Base-by-base conservation (phyloP, 1,140 invertebrate genomes). In the Pteromalus puparum region DNA sequence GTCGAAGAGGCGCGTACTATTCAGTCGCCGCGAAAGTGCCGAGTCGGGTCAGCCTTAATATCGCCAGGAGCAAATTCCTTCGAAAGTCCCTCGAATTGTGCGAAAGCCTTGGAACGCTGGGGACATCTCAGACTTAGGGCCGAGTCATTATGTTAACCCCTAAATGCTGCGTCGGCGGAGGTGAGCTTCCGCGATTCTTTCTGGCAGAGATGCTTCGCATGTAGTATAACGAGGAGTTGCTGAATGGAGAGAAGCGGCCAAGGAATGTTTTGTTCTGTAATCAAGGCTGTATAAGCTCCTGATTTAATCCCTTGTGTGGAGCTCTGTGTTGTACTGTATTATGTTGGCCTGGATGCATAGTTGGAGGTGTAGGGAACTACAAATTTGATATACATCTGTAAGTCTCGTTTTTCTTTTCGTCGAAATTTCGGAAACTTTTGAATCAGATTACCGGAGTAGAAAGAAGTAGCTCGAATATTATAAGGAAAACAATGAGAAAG, bases 11-110 rank as follows among this genome's bases (percentile, higher is more conserved):
- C 13, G 53, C 42, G 67, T n/a, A n/a, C n/a, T n/a, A 72, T 72
- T 73, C 68, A 53, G 46, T 34, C 21, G 7, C 87, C 87, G 61
- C 38, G 88, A 88, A 89, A 90, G 87, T 86, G 70, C 61, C 81
- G 78, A 79, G 79, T 87, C 46, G 42, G 81, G 79, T 75, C 73
- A 86, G 72, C 83, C 85, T 86, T 87, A 87, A 87, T 83, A 78
- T 83, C 74, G 10, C 82, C 26, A n/a, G 84, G 13, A 84, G 78
- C 73, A 72, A 61, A 28, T 81, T 85, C 87, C 73, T 87, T 86
- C 61, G 83, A 81, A 84, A 79, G 13, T 84, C 82, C 68, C 81
- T 18, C 46, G n/a, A 75, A 81, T 76, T 76, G 26, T 67, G 68
- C 30, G 81, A 38, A 34, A 65, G 81, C 74, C 38, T 72, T 12